A percentile compares a stretch with the other conserved stretches of the same genome.
These are phyloP conservation scores for Notechis scutatus DNA, from an alignment of 2,113 vertebrate genomes.

Conservation along the genomic window DNA sequence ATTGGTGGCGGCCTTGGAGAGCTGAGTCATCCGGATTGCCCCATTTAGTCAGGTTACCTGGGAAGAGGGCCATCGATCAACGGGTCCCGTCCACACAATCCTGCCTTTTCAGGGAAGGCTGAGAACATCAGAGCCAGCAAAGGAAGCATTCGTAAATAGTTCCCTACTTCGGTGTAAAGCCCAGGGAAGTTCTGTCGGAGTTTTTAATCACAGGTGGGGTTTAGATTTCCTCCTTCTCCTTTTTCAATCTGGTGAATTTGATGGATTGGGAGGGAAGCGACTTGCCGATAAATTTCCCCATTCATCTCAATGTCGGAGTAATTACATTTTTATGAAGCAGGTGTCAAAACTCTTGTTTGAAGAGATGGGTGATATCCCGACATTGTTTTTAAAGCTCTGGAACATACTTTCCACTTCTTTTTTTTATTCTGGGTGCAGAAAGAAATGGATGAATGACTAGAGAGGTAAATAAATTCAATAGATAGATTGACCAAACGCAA, in stretches of 20 bases:
- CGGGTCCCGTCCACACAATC: conserved; percentile 61
- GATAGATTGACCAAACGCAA: too few species aligned
- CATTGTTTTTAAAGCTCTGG: background rate
- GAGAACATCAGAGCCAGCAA: background rate
- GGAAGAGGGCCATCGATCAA: conserved; percentile 68
- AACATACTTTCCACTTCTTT: background rate
- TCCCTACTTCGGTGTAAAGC: background rate
- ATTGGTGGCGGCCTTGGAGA: conserved; percentile 71
- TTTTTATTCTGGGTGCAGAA: background rate
- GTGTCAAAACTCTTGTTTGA: background rate
- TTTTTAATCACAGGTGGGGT: background rate
- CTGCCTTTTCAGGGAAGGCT: conserved; percentile 43
- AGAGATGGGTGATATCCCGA: background rate
- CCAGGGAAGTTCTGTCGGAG: background rate
- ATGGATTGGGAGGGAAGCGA: background rate
- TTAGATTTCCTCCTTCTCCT: background rate
- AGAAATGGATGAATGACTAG: background rate
- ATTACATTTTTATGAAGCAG: background rate
- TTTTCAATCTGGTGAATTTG: background rate
- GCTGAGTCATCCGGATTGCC: conserved; percentile 73
- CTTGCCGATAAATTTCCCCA: background rate
- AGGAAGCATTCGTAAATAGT: background rate
- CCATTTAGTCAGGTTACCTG: conserved; percentile 65
- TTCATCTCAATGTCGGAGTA: background rate
- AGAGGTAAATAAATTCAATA: background rate